Evolutionary conservation across 2,888 invertebrate genomes (phyloP).

Genomic region (Oscheius sp.): DNA sequence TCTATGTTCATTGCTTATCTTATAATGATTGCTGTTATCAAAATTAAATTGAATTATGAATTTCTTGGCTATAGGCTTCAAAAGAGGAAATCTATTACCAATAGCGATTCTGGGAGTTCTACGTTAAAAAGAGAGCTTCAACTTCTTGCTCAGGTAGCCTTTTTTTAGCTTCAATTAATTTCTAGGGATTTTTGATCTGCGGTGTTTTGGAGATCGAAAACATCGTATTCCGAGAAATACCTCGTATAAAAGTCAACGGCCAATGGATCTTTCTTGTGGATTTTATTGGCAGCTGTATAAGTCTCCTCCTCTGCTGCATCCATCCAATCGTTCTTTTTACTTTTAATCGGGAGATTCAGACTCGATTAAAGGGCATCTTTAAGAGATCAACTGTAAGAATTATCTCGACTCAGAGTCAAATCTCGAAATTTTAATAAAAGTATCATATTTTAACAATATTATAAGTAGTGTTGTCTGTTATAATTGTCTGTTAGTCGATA

Average conservation of each 20-base stretch:
- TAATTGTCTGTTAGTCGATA: too few relatives aligned
- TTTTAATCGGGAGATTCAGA: constrained; percentile 4
- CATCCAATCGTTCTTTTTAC: constrained; percentile 6
- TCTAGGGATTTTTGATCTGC: constrained; percentile 10
- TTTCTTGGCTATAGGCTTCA: background rate
- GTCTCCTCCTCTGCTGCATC: constrained; percentile 2
- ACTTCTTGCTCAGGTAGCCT: constrained; percentile 12
- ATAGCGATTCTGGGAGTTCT: background rate
- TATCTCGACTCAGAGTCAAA: too few relatives aligned
- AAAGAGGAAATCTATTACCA: background rate
- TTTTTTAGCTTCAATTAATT: background rate
- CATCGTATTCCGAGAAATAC: background rate
- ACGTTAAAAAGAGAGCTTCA: constrained; percentile 4
- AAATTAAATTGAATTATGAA: background rate
- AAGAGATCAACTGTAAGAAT: too few relatives aligned
- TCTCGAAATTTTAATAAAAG: too few relatives aligned
- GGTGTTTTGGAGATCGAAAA: constrained; percentile 4
- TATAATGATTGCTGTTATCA: background rate
- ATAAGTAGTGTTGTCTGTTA: too few relatives aligned
- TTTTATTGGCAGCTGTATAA: constrained; percentile 8
- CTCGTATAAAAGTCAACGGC: background rate
- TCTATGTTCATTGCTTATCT: background rate
- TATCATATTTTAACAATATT: too few relatives aligned
- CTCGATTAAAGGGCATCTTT: background rate
- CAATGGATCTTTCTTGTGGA: constrained; percentile 10